Evolutionary conservation across 2,888 invertebrate genomes (phyloP).

Genomic region (Blomia tropicalis): DNA sequence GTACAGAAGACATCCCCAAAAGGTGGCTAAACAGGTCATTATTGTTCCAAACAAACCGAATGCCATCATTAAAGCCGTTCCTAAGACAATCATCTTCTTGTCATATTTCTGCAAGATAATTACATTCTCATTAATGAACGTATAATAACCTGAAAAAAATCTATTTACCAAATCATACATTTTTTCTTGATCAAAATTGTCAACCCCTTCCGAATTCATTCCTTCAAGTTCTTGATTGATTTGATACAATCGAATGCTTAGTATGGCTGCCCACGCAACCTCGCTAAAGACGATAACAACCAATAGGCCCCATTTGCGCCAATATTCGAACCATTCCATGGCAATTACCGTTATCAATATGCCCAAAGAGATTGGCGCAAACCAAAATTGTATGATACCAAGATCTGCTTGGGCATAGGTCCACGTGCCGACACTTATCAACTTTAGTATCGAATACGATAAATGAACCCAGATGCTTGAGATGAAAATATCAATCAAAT

Average conservation of each 20-base stretch:
- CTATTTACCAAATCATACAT: neutral
- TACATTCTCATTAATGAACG: neutral
- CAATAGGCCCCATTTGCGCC: neutral
- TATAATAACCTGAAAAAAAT: neutral
- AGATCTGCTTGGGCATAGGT: conserved; percentile 1
- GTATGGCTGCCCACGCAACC: neutral
- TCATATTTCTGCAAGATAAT: neutral
- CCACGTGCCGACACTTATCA: neutral
- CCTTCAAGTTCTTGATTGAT: neutral
- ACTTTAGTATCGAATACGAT: neutral
- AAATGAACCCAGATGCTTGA: neutral
- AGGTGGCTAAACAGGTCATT: neutral
- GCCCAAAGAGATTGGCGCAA: neutral
- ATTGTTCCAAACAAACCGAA: neutral
- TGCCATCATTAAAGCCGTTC: neutral
- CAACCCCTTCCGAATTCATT: neutral
- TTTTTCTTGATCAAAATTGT: neutral
- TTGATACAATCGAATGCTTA: neutral
- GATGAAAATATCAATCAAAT: neutral
- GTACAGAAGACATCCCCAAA: neutral
- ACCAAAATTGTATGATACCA: neutral
- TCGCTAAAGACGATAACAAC: neutral
- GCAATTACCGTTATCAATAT: neutral
- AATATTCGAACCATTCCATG: neutral
- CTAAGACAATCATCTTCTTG: neutral